Conservation (phyloP, 2,797 vertebrate genomes). For the Tragelaphus oryx region DNA sequence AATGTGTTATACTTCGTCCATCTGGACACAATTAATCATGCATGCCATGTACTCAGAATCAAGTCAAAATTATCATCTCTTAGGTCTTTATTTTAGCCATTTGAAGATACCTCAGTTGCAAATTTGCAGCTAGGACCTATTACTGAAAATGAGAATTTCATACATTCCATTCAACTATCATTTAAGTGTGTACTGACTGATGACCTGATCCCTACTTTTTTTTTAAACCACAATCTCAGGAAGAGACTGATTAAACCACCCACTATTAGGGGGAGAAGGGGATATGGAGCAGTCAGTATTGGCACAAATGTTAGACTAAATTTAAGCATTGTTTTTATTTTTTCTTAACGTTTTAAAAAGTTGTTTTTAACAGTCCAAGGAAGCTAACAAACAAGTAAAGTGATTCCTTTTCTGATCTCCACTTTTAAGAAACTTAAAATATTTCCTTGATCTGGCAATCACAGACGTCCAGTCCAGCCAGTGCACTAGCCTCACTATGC, state of each 20-base stretch:
- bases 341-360: not conserved
- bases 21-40: not conserved
- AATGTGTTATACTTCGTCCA: not conserved
- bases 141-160: not conserved
- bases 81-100: not conserved
- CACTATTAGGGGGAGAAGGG: not conserved
- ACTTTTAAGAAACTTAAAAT: not conserved
- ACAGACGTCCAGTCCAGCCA: not conserved
- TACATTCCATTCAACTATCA: not conserved
- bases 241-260: not conserved
- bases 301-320: not conserved
- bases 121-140: not conserved
- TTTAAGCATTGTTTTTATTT: not conserved
- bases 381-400: not conserved
- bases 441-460: not conserved
- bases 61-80: not conserved
- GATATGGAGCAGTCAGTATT: not conserved
- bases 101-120: not conserved
- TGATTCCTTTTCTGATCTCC: not conserved
- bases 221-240: not conserved
- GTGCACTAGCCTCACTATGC: not conserved
- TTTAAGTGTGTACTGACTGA: not conserved
- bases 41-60: not conserved
- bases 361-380: not conserved
- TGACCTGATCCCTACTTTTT: not conserved